Conservation (phyloP, 2,888 invertebrate species). For the Girardia tigrina region DNA sequence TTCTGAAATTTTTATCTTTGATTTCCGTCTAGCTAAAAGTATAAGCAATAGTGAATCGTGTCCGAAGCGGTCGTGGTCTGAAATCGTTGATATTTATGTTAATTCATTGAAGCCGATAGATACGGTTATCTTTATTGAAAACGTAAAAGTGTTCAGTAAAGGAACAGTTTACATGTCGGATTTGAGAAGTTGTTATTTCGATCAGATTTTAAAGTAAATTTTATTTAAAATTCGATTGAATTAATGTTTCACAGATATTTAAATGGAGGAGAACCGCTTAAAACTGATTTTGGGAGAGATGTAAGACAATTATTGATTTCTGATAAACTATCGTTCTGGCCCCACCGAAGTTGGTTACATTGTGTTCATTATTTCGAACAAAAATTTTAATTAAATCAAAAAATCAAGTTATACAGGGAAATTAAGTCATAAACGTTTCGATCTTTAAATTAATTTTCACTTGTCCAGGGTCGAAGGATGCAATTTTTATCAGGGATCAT, state of each 20-base stretch:
- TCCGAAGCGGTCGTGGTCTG: neutral
- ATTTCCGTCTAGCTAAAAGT: neutral
- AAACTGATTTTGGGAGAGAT: neutral
- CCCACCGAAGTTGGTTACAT: too few species aligned
- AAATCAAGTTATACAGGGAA: too few species aligned
- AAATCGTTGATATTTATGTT: neutral
- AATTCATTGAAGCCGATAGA: neutral
- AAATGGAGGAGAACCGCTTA: neutral
- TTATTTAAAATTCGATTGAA: too few species aligned
- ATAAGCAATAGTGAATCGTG: neutral
- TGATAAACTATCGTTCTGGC: too few species aligned
- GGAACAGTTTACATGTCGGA: slow-evolving; percentile 18
- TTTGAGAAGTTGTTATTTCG: neutral
- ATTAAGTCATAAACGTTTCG: too few species aligned
- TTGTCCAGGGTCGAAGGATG: too few species aligned
- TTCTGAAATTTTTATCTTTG: neutral
- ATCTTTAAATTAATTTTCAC: too few species aligned
- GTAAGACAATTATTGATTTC: too few species aligned
- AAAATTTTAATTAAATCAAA: too few species aligned
- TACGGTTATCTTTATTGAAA: slow-evolving; percentile 2
- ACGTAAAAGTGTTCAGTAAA: slow-evolving; percentile 1
- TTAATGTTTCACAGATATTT: too few species aligned
- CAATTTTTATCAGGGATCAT: too few species aligned
- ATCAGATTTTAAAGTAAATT: neutral
- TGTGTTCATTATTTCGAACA: too few species aligned